phyloP scores from a whole-genome alignment of 2,113 vertebrate species.

The Misgurnus mizolepis region DNA sequence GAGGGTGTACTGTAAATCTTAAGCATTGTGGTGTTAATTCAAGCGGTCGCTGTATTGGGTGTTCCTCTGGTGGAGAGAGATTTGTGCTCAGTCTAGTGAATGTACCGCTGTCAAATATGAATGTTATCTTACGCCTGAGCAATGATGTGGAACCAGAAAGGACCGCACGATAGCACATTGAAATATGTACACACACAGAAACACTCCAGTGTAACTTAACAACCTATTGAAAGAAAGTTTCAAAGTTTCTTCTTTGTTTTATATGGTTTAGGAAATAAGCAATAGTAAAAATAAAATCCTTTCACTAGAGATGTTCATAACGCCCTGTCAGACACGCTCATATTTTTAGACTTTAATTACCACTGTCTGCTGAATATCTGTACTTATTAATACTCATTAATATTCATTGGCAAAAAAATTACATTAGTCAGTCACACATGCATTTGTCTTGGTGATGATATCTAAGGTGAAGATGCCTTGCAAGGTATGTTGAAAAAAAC shows the following conservation, averaged over 20 bases:
- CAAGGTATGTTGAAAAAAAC: background rate
- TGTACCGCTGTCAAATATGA: slow-evolving; percentile 44
- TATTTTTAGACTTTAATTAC: background rate
- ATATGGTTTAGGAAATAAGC: background rate
- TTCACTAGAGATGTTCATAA: background rate
- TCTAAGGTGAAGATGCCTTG: background rate
- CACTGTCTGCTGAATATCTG: background rate
- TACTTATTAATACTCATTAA: background rate
- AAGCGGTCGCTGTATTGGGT: slow-evolving; percentile 22
- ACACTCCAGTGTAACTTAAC: background rate
- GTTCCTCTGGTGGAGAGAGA: slow-evolving; percentile 2
- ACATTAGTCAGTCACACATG: background rate
- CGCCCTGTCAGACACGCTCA: background rate
- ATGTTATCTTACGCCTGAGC: slow-evolving; percentile 42
- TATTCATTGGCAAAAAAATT: background rate
- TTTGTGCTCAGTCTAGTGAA: slow-evolving; percentile 39
- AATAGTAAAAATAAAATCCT: background rate
- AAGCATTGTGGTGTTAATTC: slow-evolving; percentile 33
- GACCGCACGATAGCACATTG: slow-evolving; percentile 3
- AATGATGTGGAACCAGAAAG: slow-evolving; percentile 39
- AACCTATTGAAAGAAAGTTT: slow-evolving; percentile 6
- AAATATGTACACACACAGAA: slow-evolving; percentile 20
- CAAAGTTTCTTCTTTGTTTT: slow-evolving; percentile 9
- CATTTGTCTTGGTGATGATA: background rate
- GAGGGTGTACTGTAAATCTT: slow-evolving; percentile 1